Conservation (phyloP, 1,140 invertebrate species). For the Drosophila sp. region DNA sequence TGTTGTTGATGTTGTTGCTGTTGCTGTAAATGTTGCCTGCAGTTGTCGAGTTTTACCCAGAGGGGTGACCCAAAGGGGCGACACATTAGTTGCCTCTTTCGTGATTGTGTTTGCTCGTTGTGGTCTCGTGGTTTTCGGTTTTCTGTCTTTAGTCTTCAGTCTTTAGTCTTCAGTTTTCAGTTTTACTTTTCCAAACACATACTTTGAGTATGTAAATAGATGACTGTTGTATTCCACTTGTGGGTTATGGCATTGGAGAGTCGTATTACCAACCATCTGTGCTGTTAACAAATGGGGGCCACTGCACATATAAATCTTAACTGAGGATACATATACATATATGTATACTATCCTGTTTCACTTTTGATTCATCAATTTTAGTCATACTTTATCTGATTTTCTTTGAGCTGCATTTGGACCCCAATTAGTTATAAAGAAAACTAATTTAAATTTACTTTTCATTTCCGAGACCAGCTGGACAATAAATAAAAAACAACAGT, state of each 20-base stretch:
- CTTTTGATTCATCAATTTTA: constrained; percentile 3
- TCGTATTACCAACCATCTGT: constrained; percentile 51
- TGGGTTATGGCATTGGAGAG: constrained; percentile 66
- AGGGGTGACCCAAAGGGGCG: constrained; percentile 32
- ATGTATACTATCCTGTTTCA: constrained; percentile 18
- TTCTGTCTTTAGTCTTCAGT: too few species aligned
- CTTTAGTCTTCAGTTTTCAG: too few species aligned
- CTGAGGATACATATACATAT: background rate
- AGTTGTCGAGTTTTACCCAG: constrained; percentile 21
- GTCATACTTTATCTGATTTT: background rate
- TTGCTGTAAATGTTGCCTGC: background rate
- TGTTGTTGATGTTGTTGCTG: constrained; percentile 15
- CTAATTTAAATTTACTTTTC: constrained; percentile 7
- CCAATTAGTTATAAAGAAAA: constrained; percentile 17
- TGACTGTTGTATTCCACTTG: constrained; percentile 37
- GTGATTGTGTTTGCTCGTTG: constrained; percentile 48
- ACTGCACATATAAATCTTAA: constrained; percentile 2
- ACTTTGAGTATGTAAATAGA: constrained; percentile 1
- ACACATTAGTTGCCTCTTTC: constrained; percentile 44
- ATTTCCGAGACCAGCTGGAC: background rate
- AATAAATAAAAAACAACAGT: constrained; percentile 34
- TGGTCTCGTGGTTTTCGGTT: constrained; percentile 72
- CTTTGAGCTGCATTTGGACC: background rate
- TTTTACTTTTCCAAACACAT: constrained; percentile 38
- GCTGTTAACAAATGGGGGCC: constrained; percentile 21